Percentiles rank a stretch among this genome's conserved stretches.
phyloP scores from a whole-genome alignment of 2,797 vertebrate genomes.

The Alca torda region DNA sequence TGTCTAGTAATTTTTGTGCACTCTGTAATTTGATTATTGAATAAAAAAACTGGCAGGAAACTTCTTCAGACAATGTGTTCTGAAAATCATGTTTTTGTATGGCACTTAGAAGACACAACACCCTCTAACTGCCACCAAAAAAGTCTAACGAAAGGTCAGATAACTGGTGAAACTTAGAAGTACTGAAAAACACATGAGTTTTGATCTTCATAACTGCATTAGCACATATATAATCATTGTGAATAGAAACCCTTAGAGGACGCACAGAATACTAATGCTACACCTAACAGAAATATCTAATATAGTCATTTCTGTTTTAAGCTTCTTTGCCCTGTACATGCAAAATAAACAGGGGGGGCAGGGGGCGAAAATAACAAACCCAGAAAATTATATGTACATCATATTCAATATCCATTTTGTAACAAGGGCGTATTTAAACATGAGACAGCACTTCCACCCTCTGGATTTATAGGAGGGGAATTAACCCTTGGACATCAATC shows the following conservation, averaged over 20 bases:
- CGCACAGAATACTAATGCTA: not conserved
- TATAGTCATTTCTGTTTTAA: not conserved
- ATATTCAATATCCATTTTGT: not conserved
- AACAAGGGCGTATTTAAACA: not conserved
- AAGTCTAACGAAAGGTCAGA: not conserved
- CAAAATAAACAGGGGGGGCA: not conserved
- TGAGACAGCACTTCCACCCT: not conserved
- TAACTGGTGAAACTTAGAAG: not conserved
- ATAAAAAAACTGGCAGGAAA: not conserved
- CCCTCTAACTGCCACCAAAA: not conserved
- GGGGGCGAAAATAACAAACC: not conserved
- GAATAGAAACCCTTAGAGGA: not conserved
- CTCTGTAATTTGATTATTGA: not conserved
- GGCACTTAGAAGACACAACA: not conserved
- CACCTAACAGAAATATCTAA: not conserved
- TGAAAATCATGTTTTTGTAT: not conserved
- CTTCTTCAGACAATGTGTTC: not conserved
- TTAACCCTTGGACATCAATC: not conserved
- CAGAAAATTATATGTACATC: not conserved
- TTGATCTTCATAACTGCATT: not conserved
- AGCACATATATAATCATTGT: not conserved
- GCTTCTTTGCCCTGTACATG: not conserved
- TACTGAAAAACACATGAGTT: not conserved
- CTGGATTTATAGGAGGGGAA: not conserved
- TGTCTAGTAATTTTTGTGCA: not conserved